These are phyloP conservation scores for Bergia sp. DNA, from an alignment of 92 coral and sea anemone genomes.

Conservation along the genomic window DNA sequence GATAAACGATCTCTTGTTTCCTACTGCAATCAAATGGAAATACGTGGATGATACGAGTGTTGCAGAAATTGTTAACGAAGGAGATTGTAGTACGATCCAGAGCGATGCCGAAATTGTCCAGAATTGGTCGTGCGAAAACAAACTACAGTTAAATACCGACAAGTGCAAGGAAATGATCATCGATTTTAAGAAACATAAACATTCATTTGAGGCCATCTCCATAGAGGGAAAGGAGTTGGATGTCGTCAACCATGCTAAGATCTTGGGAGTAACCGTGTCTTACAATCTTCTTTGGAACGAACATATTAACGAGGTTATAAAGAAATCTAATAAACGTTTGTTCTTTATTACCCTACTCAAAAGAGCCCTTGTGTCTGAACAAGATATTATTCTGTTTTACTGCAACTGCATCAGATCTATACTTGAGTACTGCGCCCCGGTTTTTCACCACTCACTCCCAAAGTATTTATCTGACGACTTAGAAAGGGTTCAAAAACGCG, in stretches of 20 bases:
- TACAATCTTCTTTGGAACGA: slow-evolving; percentile 33
- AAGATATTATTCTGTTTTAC: slow-evolving; percentile 28
- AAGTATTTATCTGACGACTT: too few species aligned
- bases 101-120: slow-evolving; percentile 4
- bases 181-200: slow-evolving; percentile 26
- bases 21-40: too few species aligned
- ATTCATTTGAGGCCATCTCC: slow-evolving; percentile 11
- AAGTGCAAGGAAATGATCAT: slow-evolving; percentile 29
- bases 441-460: not conserved
- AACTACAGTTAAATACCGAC: slow-evolving; percentile 26
- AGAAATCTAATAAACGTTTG: slow-evolving; percentile 35
- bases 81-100: too few species aligned
- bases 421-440: not conserved
- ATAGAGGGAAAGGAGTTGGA: slow-evolving; percentile 14
- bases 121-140: slow-evolving; percentile 17
- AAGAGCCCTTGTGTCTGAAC: slow-evolving; percentile 16
- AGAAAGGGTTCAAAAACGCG: too few species aligned
- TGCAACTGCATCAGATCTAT: not conserved
- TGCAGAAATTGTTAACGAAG: too few species aligned
- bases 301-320: slow-evolving; percentile 33
- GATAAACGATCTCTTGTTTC: too few species aligned
- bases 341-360: not conserved
- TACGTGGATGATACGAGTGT: too few species aligned
- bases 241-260: slow-evolving; percentile 24
- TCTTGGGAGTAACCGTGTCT: slow-evolving; percentile 18